Conservation (phyloP, 2,888 invertebrate species). For the Drosophila prolongata region DNA sequence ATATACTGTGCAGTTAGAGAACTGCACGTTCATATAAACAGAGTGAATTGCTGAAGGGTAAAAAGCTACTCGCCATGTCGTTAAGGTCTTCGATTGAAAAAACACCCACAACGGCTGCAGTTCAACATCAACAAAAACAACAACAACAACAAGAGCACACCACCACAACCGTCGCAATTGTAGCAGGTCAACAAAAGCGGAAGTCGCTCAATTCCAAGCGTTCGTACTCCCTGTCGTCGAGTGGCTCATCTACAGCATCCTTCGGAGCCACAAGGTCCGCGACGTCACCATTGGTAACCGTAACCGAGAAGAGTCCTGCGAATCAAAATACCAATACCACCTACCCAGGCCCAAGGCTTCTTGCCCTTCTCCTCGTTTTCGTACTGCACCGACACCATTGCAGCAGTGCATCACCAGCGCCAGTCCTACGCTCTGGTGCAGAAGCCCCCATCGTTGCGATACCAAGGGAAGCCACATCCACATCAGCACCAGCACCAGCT, state of each 20-base stretch:
- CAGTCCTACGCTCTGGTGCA: constrained; percentile 43
- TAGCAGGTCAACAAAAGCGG: constrained; percentile 37
- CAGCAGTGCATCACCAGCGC: constrained; percentile 59
- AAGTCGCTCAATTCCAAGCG: constrained; percentile 31
- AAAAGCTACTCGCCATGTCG: constrained; percentile 29
- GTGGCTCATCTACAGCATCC: constrained; percentile 16
- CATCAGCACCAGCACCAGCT: constrained; percentile 18
- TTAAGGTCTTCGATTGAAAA: constrained; percentile 40
- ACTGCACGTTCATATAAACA: neutral
- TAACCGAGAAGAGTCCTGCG: constrained; percentile 7
- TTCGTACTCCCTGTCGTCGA: constrained; percentile 21
- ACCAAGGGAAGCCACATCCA: constrained; percentile 27
- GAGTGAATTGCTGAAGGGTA: neutral
- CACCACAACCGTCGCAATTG: constrained; percentile 28
- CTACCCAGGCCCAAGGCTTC: constrained; percentile 11
- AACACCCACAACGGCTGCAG: constrained; percentile 27
- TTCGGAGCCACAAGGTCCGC: constrained; percentile 18
- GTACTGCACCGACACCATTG: constrained; percentile 46
- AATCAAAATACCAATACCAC: neutral
- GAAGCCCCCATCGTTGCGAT: constrained; percentile 33
- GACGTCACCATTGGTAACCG: constrained; percentile 27
- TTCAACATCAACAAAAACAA: constrained; percentile 18
- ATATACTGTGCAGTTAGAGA: neutral
- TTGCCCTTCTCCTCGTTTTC: constrained; percentile 11
- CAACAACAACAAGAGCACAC: constrained; percentile 16